phyloP scores from a whole-genome alignment of 2,888 invertebrate species.

The Strigamia crassipes region DNA sequence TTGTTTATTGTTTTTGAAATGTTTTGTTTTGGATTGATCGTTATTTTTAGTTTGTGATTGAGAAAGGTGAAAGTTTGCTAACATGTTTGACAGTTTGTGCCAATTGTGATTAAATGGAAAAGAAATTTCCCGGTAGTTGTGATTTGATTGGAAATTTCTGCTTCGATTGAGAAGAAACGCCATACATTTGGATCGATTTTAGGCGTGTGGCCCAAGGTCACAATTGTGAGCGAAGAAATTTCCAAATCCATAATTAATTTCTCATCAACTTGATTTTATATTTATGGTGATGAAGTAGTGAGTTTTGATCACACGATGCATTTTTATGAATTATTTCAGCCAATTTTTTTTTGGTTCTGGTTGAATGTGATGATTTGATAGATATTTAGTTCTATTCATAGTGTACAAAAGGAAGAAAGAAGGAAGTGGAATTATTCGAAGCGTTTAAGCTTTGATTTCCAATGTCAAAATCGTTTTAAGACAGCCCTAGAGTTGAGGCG shows the following conservation, averaged over 20 bases:
- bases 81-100: no score
- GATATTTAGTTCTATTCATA: not conserved
- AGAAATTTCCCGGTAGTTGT: no score
- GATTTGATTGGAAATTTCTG: not conserved
- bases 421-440: not conserved
- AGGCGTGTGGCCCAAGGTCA: not conserved
- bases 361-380: not conserved
- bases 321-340: not conserved
- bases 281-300: not conserved
- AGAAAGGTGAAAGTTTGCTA: no score
- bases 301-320: not conserved
- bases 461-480: not conserved
- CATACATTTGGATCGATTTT: conserved; percentile 10
- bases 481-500: no score
- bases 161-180: not conserved
- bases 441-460: not conserved
- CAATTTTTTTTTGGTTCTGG: not conserved
- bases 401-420: not conserved
- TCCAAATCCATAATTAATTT: not conserved
- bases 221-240: not conserved
- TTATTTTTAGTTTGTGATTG: no score
- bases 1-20: no score
- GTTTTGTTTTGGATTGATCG: not conserved
- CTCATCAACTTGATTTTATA: not conserved
- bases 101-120: no score